These are phyloP conservation scores for Zenarchopterus dispar DNA, from an alignment of 2,797 vertebrate genomes.

Conservation along the genomic window DNA sequence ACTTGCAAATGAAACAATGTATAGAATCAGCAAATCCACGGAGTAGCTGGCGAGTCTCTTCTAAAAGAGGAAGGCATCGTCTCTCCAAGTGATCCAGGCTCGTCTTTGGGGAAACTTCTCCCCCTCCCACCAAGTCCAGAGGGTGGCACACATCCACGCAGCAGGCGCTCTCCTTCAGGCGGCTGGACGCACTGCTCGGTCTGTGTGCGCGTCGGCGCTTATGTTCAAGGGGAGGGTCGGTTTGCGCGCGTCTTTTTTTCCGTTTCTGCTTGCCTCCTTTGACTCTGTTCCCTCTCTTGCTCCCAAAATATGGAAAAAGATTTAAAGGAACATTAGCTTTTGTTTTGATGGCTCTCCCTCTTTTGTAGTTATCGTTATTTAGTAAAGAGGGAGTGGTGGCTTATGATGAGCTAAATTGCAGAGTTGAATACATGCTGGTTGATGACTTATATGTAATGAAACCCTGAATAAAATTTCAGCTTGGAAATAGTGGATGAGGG, in stretches of 20 bases:
- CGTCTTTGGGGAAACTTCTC: slow-evolving; percentile 81
- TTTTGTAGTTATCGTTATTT: slow-evolving; percentile 35
- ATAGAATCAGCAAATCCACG: slow-evolving; percentile 80
- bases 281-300: slow-evolving; percentile 44
- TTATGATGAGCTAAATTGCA: background rate
- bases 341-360: slow-evolving; percentile 42
- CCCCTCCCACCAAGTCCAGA: slow-evolving; percentile 71
- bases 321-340: slow-evolving; percentile 75
- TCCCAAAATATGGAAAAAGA: slow-evolving; percentile 54
- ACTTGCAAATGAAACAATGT: slow-evolving; percentile 58
- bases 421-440: background rate
- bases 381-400: too few species aligned
- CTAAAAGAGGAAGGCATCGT: slow-evolving; percentile 76
- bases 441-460: too few species aligned
- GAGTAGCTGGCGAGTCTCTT: slow-evolving; percentile 65
- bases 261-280: slow-evolving; percentile 16
- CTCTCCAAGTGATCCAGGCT: slow-evolving; percentile 69
- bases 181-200: slow-evolving; percentile 47
- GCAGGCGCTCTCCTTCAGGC: slow-evolving; percentile 47
- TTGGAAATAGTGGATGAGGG: too few species aligned
- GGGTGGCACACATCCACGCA: slow-evolving; percentile 73
- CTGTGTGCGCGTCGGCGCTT: slow-evolving; percentile 39
- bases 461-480: too few species aligned
- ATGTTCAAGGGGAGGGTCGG: slow-evolving; percentile 46
- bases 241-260: slow-evolving; percentile 31